Evolutionary conservation across 2,888 invertebrate genomes (phyloP).

Genomic region (Leptinotarsa peninsularis): DNA sequence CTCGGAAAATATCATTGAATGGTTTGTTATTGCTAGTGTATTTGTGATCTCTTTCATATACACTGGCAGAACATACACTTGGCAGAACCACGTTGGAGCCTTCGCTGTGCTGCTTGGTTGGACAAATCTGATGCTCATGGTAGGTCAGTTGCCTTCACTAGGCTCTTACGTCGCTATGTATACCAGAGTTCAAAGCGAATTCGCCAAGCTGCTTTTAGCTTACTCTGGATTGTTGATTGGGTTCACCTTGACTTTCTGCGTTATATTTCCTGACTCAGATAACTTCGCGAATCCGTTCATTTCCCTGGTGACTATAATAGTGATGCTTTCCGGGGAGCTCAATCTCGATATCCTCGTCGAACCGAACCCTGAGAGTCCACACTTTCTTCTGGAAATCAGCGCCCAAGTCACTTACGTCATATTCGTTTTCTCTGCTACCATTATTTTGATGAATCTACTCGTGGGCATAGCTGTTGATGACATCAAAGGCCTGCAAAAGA

Average conservation of each 20-base stretch:
- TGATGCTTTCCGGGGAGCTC: slow-evolving; percentile 91
- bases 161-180: slow-evolving; percentile 94
- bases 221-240: slow-evolving; percentile 88
- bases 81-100: slow-evolving; percentile 90
- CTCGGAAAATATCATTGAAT: slow-evolving; percentile 87
- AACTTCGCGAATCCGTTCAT: slow-evolving; percentile 87
- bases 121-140: slow-evolving; percentile 91
- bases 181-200: slow-evolving; percentile 87
- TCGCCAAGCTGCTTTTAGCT: slow-evolving; percentile 85
- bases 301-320: slow-evolving; percentile 84
- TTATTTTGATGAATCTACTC: slow-evolving; percentile 86
- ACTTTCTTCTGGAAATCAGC: slow-evolving; percentile 81
- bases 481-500: slow-evolving; percentile 87
- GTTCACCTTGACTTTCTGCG: slow-evolving; percentile 89
- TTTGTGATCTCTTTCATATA: slow-evolving; percentile 86
- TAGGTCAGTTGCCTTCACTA: slow-evolving; percentile 88
- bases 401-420: slow-evolving; percentile 85
- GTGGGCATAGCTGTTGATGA: slow-evolving; percentile 91
- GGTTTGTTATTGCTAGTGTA: slow-evolving; percentile 87
- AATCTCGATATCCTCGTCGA: slow-evolving; percentile 81
- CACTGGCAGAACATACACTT: slow-evolving; percentile 80
- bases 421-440: slow-evolving; percentile 85
- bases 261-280: slow-evolving; percentile 85
- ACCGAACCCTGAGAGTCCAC: slow-evolving; percentile 81
- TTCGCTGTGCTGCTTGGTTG: slow-evolving; percentile 87